Evolutionary conservation across 2,888 invertebrate genomes (phyloP).

Genomic region (Salpingus planirostris): DNA sequence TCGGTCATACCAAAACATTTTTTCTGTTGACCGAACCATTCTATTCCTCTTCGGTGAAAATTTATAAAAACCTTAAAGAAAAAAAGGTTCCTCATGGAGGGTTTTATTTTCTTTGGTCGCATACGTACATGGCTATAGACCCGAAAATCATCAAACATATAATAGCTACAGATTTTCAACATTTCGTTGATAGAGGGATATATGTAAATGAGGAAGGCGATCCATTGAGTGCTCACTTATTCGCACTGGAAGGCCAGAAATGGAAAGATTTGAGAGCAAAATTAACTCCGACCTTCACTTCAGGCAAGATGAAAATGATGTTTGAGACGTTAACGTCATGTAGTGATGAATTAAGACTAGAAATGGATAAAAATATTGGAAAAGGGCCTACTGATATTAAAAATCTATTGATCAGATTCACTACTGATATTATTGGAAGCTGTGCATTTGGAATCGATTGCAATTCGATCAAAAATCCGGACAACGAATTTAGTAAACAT

Average conservation of each 20-base stretch:
- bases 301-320: constrained; percentile 55
- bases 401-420: constrained; percentile 9
- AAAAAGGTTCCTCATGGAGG: constrained; percentile 4
- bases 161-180: constrained; percentile 48
- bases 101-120: constrained; percentile 6
- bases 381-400: constrained; percentile 9
- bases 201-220: constrained; percentile 49
- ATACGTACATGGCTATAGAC: constrained; percentile 14
- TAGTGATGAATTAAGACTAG: constrained; percentile 30
- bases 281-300: constrained; percentile 53
- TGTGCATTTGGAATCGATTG: constrained; percentile 47
- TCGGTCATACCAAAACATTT: no score
- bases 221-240: constrained; percentile 48
- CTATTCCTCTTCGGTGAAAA: no score
- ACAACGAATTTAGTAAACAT: constrained; percentile 3
- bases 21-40: no score
- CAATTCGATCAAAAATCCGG: constrained; percentile 35
- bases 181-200: constrained; percentile 52
- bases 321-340: constrained; percentile 49
- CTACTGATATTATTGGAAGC: constrained; percentile 24
- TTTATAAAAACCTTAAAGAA: not conserved
- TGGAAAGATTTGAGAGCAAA: constrained; percentile 54
- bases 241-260: constrained; percentile 43
- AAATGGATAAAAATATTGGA: not conserved
- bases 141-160: constrained; percentile 33